Percentiles rank a stretch among this genome's conserved stretches.
Evolutionary conservation across 2,888 invertebrate species (phyloP).

Genomic region (Lordiphosa andalusiaca): DNA sequence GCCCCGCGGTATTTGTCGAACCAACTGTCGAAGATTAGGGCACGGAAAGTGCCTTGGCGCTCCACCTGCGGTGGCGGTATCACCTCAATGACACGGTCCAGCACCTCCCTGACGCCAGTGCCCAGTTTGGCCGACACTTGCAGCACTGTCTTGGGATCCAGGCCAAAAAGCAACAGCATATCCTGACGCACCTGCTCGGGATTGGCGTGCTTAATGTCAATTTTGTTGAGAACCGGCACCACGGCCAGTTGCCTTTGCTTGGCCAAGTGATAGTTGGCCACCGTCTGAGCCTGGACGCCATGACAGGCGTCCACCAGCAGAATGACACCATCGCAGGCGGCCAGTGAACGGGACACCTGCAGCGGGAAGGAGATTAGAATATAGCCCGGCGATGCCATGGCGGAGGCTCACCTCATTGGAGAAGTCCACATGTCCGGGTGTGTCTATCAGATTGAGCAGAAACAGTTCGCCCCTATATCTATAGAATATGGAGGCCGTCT

Average conservation of each 20-base stretch:
- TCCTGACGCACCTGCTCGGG: conserved; percentile 91
- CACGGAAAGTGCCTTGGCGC: conserved; percentile 85
- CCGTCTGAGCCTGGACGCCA: conserved; percentile 97
- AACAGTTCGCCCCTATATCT: conserved; percentile 85
- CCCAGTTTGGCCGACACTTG: conserved; percentile 96
- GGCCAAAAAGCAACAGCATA: conserved; percentile 89
- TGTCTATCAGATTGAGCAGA: conserved; percentile 96
- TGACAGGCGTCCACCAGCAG: conserved; percentile 97
- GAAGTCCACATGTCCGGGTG: conserved; percentile 99
- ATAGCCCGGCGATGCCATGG: no score
- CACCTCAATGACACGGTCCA: conserved; percentile 88
- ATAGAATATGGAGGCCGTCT: conserved; percentile 94
- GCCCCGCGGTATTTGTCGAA: conserved; percentile 93
- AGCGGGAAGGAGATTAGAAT: not conserved
- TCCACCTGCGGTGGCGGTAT: conserved; percentile 88
- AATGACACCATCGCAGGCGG: conserved; percentile 96
- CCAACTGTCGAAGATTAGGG: conserved; percentile 96
- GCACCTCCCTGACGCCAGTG: conserved; percentile 88
- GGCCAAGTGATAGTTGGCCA: conserved; percentile 96
- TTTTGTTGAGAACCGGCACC: conserved; percentile 97
- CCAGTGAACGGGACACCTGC: conserved; percentile 90
- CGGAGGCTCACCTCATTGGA: conserved; percentile 89
- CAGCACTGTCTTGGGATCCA: conserved; percentile 86
- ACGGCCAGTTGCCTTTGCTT: conserved; percentile 89
- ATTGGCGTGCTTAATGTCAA: conserved; percentile 94